Conservation (phyloP, 2,888 invertebrate genomes). For the Prosapia bicincta region DNA sequence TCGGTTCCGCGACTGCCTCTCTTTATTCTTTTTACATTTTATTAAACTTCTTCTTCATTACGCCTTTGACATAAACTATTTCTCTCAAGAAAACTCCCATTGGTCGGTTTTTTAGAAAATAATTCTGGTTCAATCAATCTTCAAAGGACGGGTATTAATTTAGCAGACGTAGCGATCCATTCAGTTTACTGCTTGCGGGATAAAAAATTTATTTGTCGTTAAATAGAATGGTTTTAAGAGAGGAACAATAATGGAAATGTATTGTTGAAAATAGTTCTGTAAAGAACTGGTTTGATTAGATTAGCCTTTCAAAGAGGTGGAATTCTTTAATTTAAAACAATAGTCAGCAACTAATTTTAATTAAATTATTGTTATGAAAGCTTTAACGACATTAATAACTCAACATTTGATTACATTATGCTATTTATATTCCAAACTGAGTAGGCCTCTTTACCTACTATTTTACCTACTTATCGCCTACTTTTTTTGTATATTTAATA, state of each 20-base stretch:
- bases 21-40: conserved; percentile 16
- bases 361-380: too few relatives aligned
- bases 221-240: neutral
- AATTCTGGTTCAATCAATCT: neutral
- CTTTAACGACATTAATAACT: too few relatives aligned
- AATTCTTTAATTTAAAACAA: too few relatives aligned
- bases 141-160: neutral
- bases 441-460: too few relatives aligned
- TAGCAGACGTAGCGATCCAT: neutral
- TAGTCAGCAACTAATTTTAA: too few relatives aligned
- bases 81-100: neutral
- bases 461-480: too few relatives aligned
- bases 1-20: neutral
- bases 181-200: neutral
- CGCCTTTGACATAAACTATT: neutral
- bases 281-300: neutral
- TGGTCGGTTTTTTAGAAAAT: neutral
- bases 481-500: too few relatives aligned
- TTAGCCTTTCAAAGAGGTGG: too few relatives aligned
- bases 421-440: too few relatives aligned
- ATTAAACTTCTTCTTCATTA: neutral
- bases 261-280: too few relatives aligned
- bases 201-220: neutral
- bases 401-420: too few relatives aligned
- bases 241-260: neutral